Evolutionary conservation across 2,888 invertebrate species (phyloP), one percentile per base, ranked within the genome.

Genomic region (Coronaproctus castanopsis): DNA sequence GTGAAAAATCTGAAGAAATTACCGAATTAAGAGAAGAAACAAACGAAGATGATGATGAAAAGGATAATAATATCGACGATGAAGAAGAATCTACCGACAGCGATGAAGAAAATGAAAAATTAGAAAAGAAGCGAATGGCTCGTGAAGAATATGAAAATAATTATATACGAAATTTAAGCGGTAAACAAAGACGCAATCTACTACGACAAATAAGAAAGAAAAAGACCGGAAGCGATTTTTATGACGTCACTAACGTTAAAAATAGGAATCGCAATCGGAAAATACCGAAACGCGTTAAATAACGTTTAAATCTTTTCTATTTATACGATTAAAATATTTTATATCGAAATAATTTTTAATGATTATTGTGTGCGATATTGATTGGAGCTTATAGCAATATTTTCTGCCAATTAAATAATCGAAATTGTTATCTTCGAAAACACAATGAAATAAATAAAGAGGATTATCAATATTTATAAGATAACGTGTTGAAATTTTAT

Each of bases 221-320:
- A 70, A 89, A 87, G 69, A 81, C 86, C 62, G 90, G 90, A 66
- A 87, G 85, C 71, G 86, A 90, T 73, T 90, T 90, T 70, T 90
- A 90, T 71, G 88, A 88, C 77, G 80, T 84, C 24, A 77, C 85
- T 10, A 90, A 91, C 76, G 90, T 90, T 57, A 90, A 90, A 71
- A 90, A 90, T 72, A 80, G 83, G 65, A 88, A 66, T 58, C 63
- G 57, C 21, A 55, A 62, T 49, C 58, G 62, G 21, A 63, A 63
- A 57, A 14, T 57, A 23, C 59, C 57, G 19, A 62, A 62, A 57
- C 14, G 14, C 14, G 36, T 36, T 36, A 36, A 36, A 36, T 36
- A 36, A 36, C n/a, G n/a, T n/a, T n/a, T n/a, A n/a, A n/a, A n/a
- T n/a, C n/a, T n/a, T n/a, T n/a, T n/a, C n/a, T n/a, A n/a, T n/a